Conservation (phyloP, 1,140 invertebrate species). For the Druon quercuslanigerum region DNA sequence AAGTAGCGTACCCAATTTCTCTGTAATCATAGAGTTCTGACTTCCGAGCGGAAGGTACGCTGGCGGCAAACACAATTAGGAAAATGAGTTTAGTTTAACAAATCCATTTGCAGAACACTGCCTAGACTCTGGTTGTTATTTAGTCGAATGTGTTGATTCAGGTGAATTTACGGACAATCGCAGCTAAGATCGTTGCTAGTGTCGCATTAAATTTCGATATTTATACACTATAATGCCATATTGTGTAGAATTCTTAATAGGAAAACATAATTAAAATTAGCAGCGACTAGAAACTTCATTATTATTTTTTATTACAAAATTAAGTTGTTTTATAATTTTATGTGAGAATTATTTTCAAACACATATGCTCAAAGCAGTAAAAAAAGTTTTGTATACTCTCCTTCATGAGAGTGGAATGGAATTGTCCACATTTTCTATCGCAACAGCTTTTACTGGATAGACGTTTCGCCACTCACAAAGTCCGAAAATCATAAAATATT, state of each 20-base stretch:
- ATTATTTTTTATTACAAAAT: no score
- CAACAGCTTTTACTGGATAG: no score
- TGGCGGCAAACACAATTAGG: constrained; percentile 20
- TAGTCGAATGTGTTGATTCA: constrained; percentile 15
- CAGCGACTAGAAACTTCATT: no score
- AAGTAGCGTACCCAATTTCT: neutral
- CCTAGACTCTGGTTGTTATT: neutral
- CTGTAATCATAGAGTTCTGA: neutral
- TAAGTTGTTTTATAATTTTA: no score
- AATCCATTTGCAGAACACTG: constrained; percentile 3
- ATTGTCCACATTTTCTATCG: no score
- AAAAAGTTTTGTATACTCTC: no score
- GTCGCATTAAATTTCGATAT: neutral
- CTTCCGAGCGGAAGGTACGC: neutral
- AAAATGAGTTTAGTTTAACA: constrained; percentile 16
- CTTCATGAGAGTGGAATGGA: no score
- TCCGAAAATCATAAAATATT: no score
- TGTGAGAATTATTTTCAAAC: no score
- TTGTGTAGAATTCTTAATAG: neutral
- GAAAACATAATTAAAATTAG: neutral
- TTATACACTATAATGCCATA: neutral
- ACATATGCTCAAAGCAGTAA: no score
- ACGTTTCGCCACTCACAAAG: no score
- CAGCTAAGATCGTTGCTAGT: constrained; percentile 1
- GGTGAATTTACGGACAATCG: neutral